phyloP scores from a whole-genome alignment of 1,140 invertebrate genomes.

The Drosophila bifasciata region DNA sequence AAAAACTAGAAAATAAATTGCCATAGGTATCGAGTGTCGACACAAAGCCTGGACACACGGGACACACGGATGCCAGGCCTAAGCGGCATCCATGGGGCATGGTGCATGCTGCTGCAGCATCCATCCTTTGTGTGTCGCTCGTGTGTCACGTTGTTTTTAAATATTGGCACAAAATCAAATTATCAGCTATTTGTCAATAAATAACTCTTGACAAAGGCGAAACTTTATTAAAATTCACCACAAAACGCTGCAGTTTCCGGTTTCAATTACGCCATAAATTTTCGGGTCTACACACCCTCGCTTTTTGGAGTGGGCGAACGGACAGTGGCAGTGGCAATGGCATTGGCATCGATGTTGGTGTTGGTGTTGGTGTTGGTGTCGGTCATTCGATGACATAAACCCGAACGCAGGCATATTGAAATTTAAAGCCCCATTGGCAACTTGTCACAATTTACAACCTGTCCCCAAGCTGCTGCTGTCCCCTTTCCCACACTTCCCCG shows the following conservation, averaged over 20 bases:
- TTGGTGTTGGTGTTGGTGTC: constrained; percentile 1
- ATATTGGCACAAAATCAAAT: constrained; percentile 81
- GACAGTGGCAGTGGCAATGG: neutral
- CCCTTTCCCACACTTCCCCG: constrained; percentile 13
- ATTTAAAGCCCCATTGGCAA: constrained; percentile 78
- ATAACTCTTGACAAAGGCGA: constrained; percentile 72
- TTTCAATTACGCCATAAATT: constrained; percentile 82
- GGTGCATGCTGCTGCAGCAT: too few species aligned
- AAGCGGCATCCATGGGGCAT: constrained; percentile 4
- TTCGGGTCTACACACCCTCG: constrained; percentile 60
- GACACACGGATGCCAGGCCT: neutral
- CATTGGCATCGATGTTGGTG: neutral
- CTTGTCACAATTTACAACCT: constrained; percentile 78
- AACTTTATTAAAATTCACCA: constrained; percentile 82
- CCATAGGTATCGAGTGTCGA: neutral
- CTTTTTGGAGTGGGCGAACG: constrained; percentile 9
- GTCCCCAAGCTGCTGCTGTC: too few species aligned
- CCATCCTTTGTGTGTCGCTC: constrained; percentile 27
- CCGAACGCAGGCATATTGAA: constrained; percentile 66
- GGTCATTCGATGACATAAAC: constrained; percentile 58
- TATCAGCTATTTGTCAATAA: constrained; percentile 81
- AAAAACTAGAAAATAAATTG: constrained; percentile 20
- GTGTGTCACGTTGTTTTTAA: constrained; percentile 64
- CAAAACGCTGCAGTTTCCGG: constrained; percentile 79
- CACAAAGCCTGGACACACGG: too few species aligned